These are phyloP conservation scores for Cyphomyrus plagiostoma DNA, from an alignment of 2,113 vertebrate genomes.

Conservation along the genomic window DNA sequence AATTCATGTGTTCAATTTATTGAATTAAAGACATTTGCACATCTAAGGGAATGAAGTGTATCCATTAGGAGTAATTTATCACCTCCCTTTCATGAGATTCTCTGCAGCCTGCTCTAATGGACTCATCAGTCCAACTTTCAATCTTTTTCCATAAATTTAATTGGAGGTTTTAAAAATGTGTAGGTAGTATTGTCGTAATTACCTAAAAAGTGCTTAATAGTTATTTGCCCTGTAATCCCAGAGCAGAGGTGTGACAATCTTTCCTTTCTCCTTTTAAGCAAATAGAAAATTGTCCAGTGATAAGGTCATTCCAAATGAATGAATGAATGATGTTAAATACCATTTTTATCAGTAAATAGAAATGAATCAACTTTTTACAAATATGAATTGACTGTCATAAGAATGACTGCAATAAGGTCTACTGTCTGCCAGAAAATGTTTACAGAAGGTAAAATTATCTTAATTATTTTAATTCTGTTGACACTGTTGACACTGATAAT, in stretches of 20 bases:
- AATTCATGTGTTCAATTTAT: slow-evolving; percentile 16
- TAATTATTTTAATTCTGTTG: not conserved
- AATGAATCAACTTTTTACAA: not conserved
- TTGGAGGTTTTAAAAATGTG: slow-evolving; percentile 2
- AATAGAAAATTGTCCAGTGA: slow-evolving; percentile 13
- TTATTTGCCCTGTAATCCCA: not conserved
- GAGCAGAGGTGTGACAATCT: not conserved
- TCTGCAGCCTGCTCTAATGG: slow-evolving; percentile 17
- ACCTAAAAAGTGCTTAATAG: not conserved
- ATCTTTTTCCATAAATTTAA: slow-evolving; percentile 16
- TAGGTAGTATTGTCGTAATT: not conserved
- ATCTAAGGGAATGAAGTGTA: not conserved
- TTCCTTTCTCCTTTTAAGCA: slow-evolving; percentile 4
- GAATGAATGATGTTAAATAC: not conserved
- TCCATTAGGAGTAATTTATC: slow-evolving; percentile 28
- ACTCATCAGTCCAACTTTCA: slow-evolving; percentile 12
- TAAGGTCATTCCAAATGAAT: not conserved
- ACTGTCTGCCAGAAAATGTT: not conserved
- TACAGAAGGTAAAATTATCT: not conserved
- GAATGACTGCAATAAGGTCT: not conserved
- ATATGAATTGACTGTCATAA: not conserved
- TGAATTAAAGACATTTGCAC: slow-evolving; percentile 17
- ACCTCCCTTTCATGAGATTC: slow-evolving; percentile 9
- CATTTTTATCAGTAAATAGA: not conserved
- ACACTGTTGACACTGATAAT: not conserved